These are phyloP conservation scores for Campopleginae sp. DNA, from an alignment of 2,888 invertebrate species.

Conservation along the genomic window DNA sequence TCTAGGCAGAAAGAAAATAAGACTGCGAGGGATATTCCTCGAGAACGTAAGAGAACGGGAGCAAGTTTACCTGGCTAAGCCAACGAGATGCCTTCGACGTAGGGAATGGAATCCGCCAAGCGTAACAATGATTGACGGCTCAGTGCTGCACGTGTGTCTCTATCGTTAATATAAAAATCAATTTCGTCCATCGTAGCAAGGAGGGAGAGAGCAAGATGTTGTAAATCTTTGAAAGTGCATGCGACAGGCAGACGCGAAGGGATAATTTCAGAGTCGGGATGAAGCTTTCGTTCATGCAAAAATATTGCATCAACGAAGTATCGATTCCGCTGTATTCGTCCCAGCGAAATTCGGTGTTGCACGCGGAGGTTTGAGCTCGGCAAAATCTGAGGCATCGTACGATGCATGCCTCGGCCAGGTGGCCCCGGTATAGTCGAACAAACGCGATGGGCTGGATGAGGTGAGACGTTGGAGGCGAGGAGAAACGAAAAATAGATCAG, in stretches of 20 bases:
- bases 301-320: not conserved
- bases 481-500: conserved; percentile 32
- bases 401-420: not conserved
- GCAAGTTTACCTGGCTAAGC: not conserved
- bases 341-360: too few relatives aligned
- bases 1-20: too few relatives aligned
- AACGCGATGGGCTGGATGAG: not conserved
- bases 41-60: too few relatives aligned
- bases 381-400: too few relatives aligned
- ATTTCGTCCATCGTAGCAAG: not conserved
- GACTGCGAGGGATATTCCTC: too few relatives aligned
- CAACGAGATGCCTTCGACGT: not conserved
- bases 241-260: conserved; percentile 74
- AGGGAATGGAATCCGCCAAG: conserved; percentile 12
- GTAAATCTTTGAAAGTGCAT: conserved; percentile 72
- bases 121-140: conserved; percentile 38
- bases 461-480: conserved; percentile 36
- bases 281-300: conserved; percentile 24
- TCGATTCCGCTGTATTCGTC: too few relatives aligned
- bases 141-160: conserved; percentile 5
- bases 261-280: conserved; percentile 22
- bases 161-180: conserved; percentile 16
- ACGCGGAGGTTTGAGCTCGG: too few relatives aligned
- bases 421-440: too few relatives aligned
- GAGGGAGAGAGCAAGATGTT: conserved; percentile 59